Conservation (phyloP, 1,140 invertebrate species). For the Muscidifurax raptorellus region DNA sequence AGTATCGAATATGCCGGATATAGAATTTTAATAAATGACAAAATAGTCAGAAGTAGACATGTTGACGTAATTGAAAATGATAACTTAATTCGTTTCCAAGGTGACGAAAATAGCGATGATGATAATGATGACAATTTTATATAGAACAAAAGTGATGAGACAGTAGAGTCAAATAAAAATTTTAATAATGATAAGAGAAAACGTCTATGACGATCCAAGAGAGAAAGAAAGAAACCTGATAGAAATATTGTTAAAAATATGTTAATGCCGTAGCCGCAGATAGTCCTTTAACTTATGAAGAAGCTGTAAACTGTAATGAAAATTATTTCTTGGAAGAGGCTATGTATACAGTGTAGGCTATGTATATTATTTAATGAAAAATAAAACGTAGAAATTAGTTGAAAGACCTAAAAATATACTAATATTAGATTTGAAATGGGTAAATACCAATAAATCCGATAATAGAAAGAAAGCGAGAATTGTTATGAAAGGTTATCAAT, state of each 20-base stretch:
- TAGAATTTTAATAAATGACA: no score
- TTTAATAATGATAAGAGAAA: background rate
- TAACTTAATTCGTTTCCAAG: background rate
- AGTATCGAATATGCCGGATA: no score
- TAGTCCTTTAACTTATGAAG: background rate
- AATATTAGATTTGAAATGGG: slow-evolving; percentile 12
- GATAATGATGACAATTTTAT: no score
- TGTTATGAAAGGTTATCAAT: no score
- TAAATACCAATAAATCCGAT: background rate
- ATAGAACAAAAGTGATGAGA: background rate
- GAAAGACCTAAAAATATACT: background rate
- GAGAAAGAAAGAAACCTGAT: background rate
- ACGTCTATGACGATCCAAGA: background rate
- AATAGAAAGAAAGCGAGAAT: background rate
- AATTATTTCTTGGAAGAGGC: background rate
- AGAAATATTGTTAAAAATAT: background rate
- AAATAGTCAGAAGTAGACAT: no score
- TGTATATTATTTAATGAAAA: slow-evolving; percentile 8
- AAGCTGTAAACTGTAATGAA: background rate
- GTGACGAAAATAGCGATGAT: no score
- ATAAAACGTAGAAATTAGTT: slow-evolving; percentile 4
- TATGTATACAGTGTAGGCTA: background rate
- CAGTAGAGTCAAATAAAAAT: background rate
- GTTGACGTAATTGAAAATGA: background rate
- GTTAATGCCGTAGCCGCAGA: slow-evolving; percentile 1